phyloP scores from a whole-genome alignment of 2,113 vertebrate species.

The Natator depressus region DNA sequence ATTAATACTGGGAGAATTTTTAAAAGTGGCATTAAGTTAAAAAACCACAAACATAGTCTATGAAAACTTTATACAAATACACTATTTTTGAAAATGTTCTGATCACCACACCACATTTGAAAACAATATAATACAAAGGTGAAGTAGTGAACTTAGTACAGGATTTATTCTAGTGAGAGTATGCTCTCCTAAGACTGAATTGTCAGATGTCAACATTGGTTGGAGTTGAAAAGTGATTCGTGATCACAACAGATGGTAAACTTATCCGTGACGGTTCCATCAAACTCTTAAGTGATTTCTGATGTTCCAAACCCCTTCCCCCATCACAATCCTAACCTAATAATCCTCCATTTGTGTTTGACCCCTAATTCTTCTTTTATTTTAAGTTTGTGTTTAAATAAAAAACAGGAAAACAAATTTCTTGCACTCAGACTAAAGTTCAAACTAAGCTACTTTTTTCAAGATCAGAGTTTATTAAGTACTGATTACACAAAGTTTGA shows the following conservation, averaged over 20 bases:
- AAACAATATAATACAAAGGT: background rate
- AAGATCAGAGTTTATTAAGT: slow-evolving; percentile 26
- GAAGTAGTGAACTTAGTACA: background rate
- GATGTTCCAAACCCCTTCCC: background rate
- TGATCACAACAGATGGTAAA: background rate
- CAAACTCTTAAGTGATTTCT: background rate
- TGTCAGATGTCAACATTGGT: background rate
- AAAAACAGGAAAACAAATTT: slow-evolving; percentile 45
- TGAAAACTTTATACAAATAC: background rate
- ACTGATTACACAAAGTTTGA: slow-evolving; percentile 51
- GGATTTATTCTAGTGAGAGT: background rate
- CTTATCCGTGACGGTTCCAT: background rate
- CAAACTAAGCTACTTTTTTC: slow-evolving; percentile 18
- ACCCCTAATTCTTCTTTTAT: slow-evolving; percentile 21
- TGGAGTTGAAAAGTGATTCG: slow-evolving; percentile 1
- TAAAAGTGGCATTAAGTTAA: background rate
- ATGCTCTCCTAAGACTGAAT: background rate
- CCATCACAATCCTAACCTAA: background rate
- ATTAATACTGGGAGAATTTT: slow-evolving; percentile 10
- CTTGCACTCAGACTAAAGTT: slow-evolving; percentile 34
- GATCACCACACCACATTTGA: background rate
- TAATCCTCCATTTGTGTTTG: background rate
- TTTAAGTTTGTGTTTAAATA: slow-evolving; percentile 45
- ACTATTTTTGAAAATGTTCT: background rate
- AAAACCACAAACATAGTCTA: background rate